Conservation (phyloP, 2,113 vertebrate genomes). For the Nannospalax galili region DNA sequence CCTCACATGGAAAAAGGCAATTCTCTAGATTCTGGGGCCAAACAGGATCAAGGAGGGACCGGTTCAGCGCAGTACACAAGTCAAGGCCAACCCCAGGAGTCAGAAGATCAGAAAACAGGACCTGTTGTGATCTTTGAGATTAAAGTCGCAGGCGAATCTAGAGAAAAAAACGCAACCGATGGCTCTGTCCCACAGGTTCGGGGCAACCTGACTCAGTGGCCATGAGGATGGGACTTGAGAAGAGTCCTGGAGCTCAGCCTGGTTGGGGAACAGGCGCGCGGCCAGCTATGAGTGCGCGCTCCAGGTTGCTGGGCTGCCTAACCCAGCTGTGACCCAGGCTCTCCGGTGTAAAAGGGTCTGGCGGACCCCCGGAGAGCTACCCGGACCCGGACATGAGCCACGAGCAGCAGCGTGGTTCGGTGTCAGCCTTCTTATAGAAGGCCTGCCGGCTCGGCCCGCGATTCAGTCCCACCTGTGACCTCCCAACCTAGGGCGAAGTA, state of each 20-base stretch:
- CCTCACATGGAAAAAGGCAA: background rate
- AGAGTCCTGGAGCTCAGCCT: background rate
- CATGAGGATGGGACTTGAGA: background rate
- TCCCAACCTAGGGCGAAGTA: background rate
- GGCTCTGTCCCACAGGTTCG: background rate
- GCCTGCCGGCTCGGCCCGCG: too few species aligned
- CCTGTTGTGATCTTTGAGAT: background rate
- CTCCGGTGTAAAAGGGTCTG: background rate
- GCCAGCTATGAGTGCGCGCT: fast-evolving
- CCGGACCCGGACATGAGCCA: background rate
- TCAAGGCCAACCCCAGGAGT: background rate
- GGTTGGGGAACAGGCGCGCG: background rate
- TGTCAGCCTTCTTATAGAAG: too few species aligned
- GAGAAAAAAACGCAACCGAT: background rate
- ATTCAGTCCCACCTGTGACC: slow-evolving; percentile 30
- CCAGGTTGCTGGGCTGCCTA: background rate
- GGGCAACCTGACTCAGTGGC: background rate
- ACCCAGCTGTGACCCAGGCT: background rate
- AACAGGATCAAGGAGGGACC: background rate
- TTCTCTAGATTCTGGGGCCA: too few species aligned
- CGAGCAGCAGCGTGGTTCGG: too few species aligned
- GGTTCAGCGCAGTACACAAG: background rate
- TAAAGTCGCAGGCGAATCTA: background rate
- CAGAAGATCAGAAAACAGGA: background rate
- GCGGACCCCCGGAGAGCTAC: background rate